Evolutionary conservation across 2,113 vertebrate species (phyloP), one percentile per base, ranked within the genome.

Genomic region (Ptychochromis oligacanthus): DNA sequence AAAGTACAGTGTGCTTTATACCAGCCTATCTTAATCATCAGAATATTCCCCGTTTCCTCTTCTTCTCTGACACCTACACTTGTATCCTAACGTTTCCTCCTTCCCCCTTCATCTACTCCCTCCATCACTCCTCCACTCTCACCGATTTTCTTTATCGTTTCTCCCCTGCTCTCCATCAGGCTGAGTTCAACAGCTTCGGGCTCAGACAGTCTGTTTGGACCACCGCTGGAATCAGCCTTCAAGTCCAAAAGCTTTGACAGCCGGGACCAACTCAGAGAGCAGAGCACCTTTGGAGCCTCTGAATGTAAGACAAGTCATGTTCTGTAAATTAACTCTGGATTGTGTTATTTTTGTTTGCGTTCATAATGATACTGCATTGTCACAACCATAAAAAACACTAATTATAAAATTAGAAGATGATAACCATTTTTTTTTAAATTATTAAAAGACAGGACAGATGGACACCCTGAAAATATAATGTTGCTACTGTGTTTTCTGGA

Each of bases 231-330:
- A 64, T 95, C 96, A 0, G 95, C 96, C 56, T 97, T 97, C 5
- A 97, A 97, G 72, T 95, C 95, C 0, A 96, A 96, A 89, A 96
- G 97, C 75, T 97, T 98, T n/a, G 92, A 96, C 40, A 95, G 97
- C 93, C 95, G 92, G 7, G 88, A 93, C 22, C 89, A 90, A 11
- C 88, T 93, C 28, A 79, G 88, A 81, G 89, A 91, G 31, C 80
- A 56, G 75, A 90, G 28, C 17, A 20, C 57, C 1, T 90, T 92
- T 11, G 85, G 85, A n/a, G 88, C 87, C 0, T 93, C 95, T 84
- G 94, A 95, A 89, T 96, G 95, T 96, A 88, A 90, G 85, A 76
- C 1, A 14, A 22, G 38, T 38, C 34, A 31, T 26, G 43, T 7
- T 13, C n/a, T 64, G 38, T 40, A 40, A 64, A 26, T 24, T 14